Evolutionary conservation across 2,888 invertebrate species (phyloP).

Genomic region (Cynaeus angustus): DNA sequence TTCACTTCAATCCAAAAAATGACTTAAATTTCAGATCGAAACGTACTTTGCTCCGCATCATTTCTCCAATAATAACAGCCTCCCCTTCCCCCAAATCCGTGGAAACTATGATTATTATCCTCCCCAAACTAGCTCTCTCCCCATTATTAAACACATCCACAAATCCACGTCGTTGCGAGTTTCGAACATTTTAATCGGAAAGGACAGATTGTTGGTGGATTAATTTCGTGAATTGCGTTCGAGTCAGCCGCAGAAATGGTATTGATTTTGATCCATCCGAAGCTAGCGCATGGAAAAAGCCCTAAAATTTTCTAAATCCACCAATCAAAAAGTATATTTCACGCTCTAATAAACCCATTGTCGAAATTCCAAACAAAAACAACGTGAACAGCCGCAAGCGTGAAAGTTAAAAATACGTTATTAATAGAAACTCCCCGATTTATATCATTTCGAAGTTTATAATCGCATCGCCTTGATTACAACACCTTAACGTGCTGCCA

Average conservation of each 20-base stretch:
- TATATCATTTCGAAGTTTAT: background rate
- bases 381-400: background rate
- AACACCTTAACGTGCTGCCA: slow-evolving; percentile 1
- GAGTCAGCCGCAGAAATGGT: slow-evolving; percentile 8
- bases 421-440: background rate
- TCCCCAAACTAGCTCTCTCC: slow-evolving; percentile 4
- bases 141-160: slow-evolving; percentile 11
- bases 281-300: slow-evolving; percentile 1
- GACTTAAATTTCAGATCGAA: too few relatives aligned
- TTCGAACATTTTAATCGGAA: slow-evolving; percentile 27
- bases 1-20: too few relatives aligned
- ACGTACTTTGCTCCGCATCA: background rate
- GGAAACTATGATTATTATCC: slow-evolving; percentile 5
- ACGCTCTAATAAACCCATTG: background rate
- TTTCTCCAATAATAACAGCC: background rate
- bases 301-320: background rate
- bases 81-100: background rate
- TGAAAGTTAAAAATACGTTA: slow-evolving; percentile 1
- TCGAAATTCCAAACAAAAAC: background rate
- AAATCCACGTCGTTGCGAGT: slow-evolving; percentile 4
- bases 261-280: slow-evolving; percentile 2
- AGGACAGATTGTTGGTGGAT: slow-evolving; percentile 31
- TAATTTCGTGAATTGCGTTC: slow-evolving; percentile 30
- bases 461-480: slow-evolving; percentile 4
- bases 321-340: background rate